phyloP scores from a whole-genome alignment of 2,113 vertebrate genomes.

The Oriolus oriolus region DNA sequence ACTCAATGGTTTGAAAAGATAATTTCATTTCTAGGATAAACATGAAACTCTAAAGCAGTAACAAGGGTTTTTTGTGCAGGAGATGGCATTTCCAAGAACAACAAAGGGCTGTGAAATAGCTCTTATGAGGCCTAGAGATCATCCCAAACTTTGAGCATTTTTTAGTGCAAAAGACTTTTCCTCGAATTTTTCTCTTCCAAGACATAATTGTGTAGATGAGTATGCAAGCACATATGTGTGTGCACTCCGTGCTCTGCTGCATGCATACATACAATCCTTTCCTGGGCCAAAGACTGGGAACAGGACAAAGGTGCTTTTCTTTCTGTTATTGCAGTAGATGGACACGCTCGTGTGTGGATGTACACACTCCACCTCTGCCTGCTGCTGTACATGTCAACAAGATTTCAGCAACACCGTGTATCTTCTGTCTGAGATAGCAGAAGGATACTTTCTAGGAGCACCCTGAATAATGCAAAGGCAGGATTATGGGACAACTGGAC shows the following conservation, averaged over 20 bases:
- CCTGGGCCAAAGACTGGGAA: neutral
- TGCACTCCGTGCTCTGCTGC: neutral
- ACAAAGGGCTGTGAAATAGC: neutral
- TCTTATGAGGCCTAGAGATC: neutral
- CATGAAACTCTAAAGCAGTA: neutral
- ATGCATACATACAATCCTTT: neutral
- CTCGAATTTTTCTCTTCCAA: neutral
- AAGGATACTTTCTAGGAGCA: neutral
- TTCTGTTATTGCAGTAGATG: neutral
- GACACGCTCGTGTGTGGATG: accelerated
- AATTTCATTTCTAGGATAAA: neutral
- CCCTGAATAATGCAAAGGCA: neutral
- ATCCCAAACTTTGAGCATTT: neutral
- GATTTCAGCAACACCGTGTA: neutral
- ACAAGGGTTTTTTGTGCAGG: neutral
- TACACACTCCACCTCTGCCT: neutral
- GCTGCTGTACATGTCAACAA: neutral
- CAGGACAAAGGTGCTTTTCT: accelerated
- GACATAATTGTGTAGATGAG: neutral
- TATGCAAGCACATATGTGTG: accelerated
- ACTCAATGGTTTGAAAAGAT: neutral
- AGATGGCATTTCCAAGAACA: neutral
- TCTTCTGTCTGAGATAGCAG: neutral
- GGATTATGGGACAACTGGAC: neutral
- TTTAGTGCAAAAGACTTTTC: neutral